phyloP scores from a whole-genome alignment of 2,888 invertebrate genomes.

The Spialia ferax region DNA sequence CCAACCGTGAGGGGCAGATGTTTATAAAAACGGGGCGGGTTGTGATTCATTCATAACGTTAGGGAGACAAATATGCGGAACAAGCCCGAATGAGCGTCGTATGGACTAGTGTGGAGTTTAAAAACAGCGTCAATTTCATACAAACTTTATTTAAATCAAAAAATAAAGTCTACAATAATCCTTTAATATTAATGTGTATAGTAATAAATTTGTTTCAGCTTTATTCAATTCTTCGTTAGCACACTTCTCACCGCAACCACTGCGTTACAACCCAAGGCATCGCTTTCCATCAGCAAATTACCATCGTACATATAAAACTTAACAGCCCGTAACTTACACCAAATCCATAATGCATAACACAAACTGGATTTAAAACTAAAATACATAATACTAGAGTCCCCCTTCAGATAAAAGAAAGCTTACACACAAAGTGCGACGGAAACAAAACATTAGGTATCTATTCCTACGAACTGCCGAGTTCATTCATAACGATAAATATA shows the following conservation, averaged over 20 bases:
- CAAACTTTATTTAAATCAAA: slow-evolving; percentile 87
- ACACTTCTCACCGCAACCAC: slow-evolving; percentile 46
- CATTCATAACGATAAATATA: slow-evolving; percentile 10
- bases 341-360: slow-evolving; percentile 46
- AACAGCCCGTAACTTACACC: slow-evolving; percentile 55
- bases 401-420: slow-evolving; percentile 26
- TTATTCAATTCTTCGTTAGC: slow-evolving; percentile 52
- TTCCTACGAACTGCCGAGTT: slow-evolving; percentile 31
- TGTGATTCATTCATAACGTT: slow-evolving; percentile 70
- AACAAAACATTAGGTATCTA: slow-evolving; percentile 21
- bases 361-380: slow-evolving; percentile 49
- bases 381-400: slow-evolving; percentile 42
- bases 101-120: slow-evolving; percentile 40
- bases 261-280: slow-evolving; percentile 57
- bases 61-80: slow-evolving; percentile 21
- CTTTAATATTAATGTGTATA: slow-evolving; percentile 78
- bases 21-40: slow-evolving; percentile 65
- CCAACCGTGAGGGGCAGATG: slow-evolving; percentile 57
- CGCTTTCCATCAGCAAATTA: slow-evolving; percentile 56
- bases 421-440: slow-evolving; percentile 22
- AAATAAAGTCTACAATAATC: slow-evolving; percentile 86
- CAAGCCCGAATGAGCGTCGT: slow-evolving; percentile 11
- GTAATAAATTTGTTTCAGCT: slow-evolving; percentile 76
- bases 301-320: slow-evolving; percentile 50
- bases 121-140: slow-evolving; percentile 68